Percentiles rank a stretch among this genome's conserved stretches.
phyloP scores from a whole-genome alignment of 2,888 invertebrate genomes.

The Ennomos quercinarius region DNA sequence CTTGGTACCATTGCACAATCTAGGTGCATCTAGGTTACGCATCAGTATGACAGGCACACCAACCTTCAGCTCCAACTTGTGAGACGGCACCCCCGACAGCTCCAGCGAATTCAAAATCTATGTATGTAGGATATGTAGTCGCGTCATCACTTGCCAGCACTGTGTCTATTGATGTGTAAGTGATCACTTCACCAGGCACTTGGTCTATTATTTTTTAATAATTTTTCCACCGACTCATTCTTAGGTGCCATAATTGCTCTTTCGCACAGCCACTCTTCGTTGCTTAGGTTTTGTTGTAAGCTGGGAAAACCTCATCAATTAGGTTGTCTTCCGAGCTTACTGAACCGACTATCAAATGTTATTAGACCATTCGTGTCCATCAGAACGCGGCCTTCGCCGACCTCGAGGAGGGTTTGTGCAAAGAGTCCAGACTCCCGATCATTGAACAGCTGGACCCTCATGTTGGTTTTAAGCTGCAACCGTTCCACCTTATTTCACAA shows the following conservation, averaged over 20 bases:
- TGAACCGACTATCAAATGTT: background rate
- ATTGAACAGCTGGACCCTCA: conserved; percentile 11
- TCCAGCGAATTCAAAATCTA: conserved; percentile 9
- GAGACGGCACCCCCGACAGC: background rate
- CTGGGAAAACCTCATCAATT: background rate
- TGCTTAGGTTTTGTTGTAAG: conserved; percentile 1
- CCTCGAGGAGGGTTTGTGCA: background rate
- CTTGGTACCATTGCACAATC: too few species aligned
- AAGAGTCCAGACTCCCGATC: background rate
- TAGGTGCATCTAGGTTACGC: too few species aligned
- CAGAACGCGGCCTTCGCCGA: background rate
- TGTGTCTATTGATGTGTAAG: background rate
- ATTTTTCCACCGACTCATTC: background rate
- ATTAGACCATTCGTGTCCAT: background rate
- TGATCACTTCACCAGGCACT: background rate
- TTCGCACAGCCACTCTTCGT: conserved; percentile 6
- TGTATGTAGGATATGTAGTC: conserved; percentile 1
- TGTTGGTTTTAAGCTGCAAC: conserved; percentile 23
- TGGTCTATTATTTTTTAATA: background rate
- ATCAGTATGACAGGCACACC: background rate
- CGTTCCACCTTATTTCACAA: conserved; percentile 34
- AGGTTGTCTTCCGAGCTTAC: conserved; percentile 1
- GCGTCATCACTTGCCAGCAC: background rate
- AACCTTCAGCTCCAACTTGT: conserved; percentile 2
- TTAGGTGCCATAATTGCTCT: conserved; percentile 6